Percentiles rank a stretch among this genome's conserved stretches.
Evolutionary conservation across 2,888 invertebrate genomes (phyloP).

Genomic region (Pheosia tremula): DNA sequence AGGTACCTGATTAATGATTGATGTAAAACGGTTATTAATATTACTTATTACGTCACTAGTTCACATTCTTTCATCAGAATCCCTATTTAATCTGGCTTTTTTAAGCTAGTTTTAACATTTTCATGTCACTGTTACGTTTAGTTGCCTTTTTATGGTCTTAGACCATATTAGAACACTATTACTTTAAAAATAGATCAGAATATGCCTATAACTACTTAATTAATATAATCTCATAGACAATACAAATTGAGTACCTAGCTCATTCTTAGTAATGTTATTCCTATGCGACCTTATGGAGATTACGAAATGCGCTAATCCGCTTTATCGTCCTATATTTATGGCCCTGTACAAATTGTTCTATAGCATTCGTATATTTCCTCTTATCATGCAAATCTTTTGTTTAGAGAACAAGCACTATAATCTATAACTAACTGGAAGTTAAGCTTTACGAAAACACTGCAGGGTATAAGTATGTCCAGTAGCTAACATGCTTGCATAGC

Average conservation of each 20-base stretch:
- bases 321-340: constrained; percentile 63
- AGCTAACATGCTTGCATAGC: constrained; percentile 38
- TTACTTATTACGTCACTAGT: no score
- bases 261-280: constrained; percentile 4
- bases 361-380: constrained; percentile 55
- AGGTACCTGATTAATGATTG: no score
- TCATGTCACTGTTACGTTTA: no score
- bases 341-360: constrained; percentile 59
- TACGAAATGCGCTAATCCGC: constrained; percentile 49
- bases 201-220: no score
- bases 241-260: background rate
- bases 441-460: constrained; percentile 59
- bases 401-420: constrained; percentile 56
- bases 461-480: constrained; percentile 60
- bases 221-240: background rate
- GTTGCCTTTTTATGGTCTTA: no score
- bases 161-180: no score
- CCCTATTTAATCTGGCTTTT: no score
- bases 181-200: no score
- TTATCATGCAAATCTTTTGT: constrained; percentile 69
- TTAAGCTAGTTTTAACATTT: no score
- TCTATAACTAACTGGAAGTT: constrained; percentile 61
- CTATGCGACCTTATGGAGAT: constrained; percentile 10
- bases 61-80: no score
- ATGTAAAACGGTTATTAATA: no score